Evolutionary conservation across 1,140 invertebrate species (phyloP).

Genomic region (Drosophila tsacasi): DNA sequence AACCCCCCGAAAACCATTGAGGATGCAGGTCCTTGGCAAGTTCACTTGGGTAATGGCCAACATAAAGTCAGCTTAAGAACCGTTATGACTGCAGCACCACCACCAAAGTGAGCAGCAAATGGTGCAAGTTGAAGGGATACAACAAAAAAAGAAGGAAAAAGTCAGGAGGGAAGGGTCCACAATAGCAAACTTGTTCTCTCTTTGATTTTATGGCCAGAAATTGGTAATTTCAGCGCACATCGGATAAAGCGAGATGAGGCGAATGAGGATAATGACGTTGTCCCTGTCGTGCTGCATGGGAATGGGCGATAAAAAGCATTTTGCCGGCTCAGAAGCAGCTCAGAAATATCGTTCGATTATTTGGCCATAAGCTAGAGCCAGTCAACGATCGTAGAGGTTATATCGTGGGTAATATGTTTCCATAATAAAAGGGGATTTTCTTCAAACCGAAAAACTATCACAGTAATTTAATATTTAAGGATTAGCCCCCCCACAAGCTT

Average conservation of each 20-base stretch:
- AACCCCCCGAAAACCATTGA: neutral
- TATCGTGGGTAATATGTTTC: slow-evolving; percentile 10
- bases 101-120: slow-evolving; percentile 35
- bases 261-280: slow-evolving; percentile 39
- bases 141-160: neutral
- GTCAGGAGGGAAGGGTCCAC: neutral
- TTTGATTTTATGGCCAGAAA: slow-evolving; percentile 79
- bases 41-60: slow-evolving; percentile 58
- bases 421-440: neutral
- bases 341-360: slow-evolving; percentile 75
- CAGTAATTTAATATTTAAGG: slow-evolving; percentile 4
- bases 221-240: slow-evolving; percentile 78
- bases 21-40: slow-evolving; percentile 33
- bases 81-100: slow-evolving; percentile 61
- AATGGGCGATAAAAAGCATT: slow-evolving; percentile 79
- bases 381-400: slow-evolving; percentile 41
- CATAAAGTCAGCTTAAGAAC: slow-evolving; percentile 81
- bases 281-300: slow-evolving; percentile 65
- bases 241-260: slow-evolving; percentile 37
- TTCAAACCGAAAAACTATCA: slow-evolving; percentile 6
- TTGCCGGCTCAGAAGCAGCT: slow-evolving; percentile 72
- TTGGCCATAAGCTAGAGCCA: slow-evolving; percentile 67
- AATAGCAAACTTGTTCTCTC: slow-evolving; percentile 75
- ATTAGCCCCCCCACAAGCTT: neutral
- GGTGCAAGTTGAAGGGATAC: slow-evolving; percentile 35